Conservation (phyloP, 1,140 invertebrate species). For the Antheraea pernyi region DNA sequence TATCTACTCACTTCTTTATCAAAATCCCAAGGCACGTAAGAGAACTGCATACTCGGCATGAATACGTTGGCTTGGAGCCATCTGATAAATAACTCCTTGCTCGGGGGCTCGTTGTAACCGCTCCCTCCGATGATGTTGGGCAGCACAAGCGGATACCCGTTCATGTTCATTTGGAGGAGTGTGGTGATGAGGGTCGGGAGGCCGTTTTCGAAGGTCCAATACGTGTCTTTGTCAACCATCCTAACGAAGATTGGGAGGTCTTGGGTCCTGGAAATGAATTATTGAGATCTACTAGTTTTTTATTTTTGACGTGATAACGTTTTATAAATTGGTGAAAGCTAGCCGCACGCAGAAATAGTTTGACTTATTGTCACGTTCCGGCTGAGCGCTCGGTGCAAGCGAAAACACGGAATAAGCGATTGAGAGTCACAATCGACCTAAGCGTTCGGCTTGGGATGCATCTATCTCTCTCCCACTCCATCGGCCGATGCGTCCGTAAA, state of each 20-base stretch:
- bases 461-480: too few species aligned
- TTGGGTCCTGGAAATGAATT: slow-evolving; percentile 81
- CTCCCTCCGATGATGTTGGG: slow-evolving; percentile 97
- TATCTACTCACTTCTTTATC: slow-evolving; percentile 80
- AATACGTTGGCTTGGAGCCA: slow-evolving; percentile 93
- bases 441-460: too few species aligned
- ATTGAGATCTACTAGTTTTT: background rate
- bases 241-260: slow-evolving; percentile 88
- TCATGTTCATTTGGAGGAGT: slow-evolving; percentile 88
- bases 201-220: slow-evolving; percentile 90
- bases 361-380: too few species aligned
- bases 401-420: too few species aligned
- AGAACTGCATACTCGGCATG: slow-evolving; percentile 93
- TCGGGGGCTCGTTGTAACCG: slow-evolving; percentile 83
- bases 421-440: too few species aligned
- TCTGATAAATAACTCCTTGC: slow-evolving; percentile 89
- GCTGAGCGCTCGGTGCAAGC: too few species aligned
- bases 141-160: slow-evolving; percentile 91
- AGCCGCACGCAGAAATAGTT: too few species aligned
- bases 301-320: too few species aligned
- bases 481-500: too few species aligned
- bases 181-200: slow-evolving; percentile 89
- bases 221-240: slow-evolving; percentile 92
- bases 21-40: slow-evolving; percentile 92
- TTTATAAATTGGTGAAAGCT: too few species aligned